These are phyloP conservation scores for Poeciliopsis gracilis DNA, from an alignment of 2,797 vertebrate genomes.

Conservation along the genomic window DNA sequence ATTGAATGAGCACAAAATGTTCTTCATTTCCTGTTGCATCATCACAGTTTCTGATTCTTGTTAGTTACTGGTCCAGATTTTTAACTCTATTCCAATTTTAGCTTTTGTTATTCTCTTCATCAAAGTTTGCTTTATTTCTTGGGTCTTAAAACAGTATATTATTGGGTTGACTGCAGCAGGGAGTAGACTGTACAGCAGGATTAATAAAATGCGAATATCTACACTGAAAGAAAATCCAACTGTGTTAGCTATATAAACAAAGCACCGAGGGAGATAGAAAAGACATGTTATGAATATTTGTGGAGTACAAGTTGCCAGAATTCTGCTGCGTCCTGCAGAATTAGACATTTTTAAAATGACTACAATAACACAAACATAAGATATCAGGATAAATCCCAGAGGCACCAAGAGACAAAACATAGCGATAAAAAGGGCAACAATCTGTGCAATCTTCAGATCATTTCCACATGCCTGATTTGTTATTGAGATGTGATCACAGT, in stretches of 20 bases:
- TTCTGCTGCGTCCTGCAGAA: constrained; percentile 54
- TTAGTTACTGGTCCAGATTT: neutral
- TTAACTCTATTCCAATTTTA: constrained; percentile 40
- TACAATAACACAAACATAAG: constrained; percentile 72
- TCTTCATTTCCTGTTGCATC: neutral
- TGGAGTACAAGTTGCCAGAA: constrained; percentile 74
- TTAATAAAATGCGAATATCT: constrained; percentile 57
- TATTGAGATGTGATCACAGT: constrained; percentile 79
- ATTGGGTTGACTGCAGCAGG: constrained; percentile 80
- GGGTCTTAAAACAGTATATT: constrained; percentile 81
- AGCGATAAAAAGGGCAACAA: constrained; percentile 64
- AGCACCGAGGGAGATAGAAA: constrained; percentile 76
- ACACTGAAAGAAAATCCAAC: constrained; percentile 58
- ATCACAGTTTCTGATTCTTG: neutral
- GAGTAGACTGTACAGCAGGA: constrained; percentile 70
- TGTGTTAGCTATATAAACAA: constrained; percentile 58
- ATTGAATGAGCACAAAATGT: no score
- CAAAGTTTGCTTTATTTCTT: constrained; percentile 63
- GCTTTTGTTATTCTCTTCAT: constrained; percentile 44
- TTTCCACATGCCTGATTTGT: constrained; percentile 74
- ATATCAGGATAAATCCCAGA: constrained; percentile 77
- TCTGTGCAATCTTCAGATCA: constrained; percentile 40
- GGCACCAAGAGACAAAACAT: constrained; percentile 75
- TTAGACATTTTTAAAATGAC: constrained; percentile 71
- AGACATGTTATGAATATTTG: constrained; percentile 79